Conservation (phyloP, 2,888 invertebrate genomes). For the Sphaeridia pumilis region DNA sequence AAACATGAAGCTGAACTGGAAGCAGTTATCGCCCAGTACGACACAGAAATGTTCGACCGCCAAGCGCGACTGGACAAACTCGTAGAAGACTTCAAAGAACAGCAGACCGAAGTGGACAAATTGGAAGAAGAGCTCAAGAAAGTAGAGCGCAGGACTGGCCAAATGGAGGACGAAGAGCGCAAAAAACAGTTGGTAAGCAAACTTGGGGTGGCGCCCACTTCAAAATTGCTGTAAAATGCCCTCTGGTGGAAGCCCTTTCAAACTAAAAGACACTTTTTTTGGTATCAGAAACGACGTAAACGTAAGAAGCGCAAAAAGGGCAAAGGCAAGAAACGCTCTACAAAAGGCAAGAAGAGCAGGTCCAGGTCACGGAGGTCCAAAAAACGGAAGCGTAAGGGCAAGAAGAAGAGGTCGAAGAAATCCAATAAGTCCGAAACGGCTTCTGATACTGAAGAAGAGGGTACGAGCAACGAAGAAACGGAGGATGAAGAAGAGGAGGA, state of each 20-base stretch:
- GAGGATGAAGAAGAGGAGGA: background rate
- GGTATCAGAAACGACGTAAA: conserved; percentile 7
- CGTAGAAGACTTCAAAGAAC: background rate
- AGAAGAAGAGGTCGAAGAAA: conserved; percentile 1
- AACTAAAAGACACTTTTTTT: background rate
- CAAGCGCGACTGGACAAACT: conserved; percentile 11
- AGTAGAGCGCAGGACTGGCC: background rate
- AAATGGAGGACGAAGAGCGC: conserved; percentile 8
- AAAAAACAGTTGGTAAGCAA: background rate
- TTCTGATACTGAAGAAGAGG: background rate
- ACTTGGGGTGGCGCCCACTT: background rate
- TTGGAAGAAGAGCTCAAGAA: conserved; percentile 3
- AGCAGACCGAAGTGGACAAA: conserved; percentile 2
- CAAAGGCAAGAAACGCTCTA: background rate
- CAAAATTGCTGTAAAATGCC: too few relatives aligned
- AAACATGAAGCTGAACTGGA: conserved; percentile 13
- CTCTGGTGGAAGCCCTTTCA: too few relatives aligned
- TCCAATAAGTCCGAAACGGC: background rate
- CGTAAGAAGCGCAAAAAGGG: conserved; percentile 3
- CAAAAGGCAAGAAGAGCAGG: background rate
- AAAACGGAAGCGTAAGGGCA: background rate
- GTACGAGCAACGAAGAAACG: background rate
- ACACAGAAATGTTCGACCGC: conserved; percentile 14
- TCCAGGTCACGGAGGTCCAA: background rate
- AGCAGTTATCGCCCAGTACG: conserved; percentile 9